These are phyloP conservation scores for Elaphurus davidianus DNA, from an alignment of 2,113 vertebrate genomes.

Conservation along the genomic window DNA sequence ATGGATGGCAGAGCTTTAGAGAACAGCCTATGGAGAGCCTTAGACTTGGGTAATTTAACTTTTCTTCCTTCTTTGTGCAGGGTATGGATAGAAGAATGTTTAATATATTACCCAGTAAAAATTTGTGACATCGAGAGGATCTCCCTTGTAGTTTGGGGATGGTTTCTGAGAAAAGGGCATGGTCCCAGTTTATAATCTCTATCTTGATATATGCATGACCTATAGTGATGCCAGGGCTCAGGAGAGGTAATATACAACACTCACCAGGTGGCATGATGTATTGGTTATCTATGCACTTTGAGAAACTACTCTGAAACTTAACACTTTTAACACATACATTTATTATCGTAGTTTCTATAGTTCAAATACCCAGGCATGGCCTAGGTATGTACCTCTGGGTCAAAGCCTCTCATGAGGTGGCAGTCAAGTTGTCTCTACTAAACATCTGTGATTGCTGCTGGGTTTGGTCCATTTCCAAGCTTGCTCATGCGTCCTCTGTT, in stretches of 20 bases:
- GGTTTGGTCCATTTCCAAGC: not conserved
- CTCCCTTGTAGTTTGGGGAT: not conserved
- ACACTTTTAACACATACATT: not conserved
- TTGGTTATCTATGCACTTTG: not conserved
- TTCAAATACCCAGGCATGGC: not conserved
- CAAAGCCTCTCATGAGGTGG: not conserved
- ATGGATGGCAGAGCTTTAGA: not conserved
- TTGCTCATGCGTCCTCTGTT: not conserved
- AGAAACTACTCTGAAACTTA: not conserved
- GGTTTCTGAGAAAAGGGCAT: not conserved
- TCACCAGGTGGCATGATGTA: too few species aligned
- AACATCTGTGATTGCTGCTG: not conserved
- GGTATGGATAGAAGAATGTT: not conserved
- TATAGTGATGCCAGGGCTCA: not conserved
- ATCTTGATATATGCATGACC: not conserved
- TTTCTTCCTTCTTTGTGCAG: not conserved
- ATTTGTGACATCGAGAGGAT: not conserved
- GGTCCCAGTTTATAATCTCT: not conserved
- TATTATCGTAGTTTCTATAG: not conserved
- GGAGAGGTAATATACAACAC: not conserved
- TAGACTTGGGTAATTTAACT: not conserved
- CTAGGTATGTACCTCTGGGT: not conserved
- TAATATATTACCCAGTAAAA: not conserved
- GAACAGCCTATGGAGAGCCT: not conserved
- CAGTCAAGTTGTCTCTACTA: not conserved